A percentile compares a stretch with the other conserved stretches of the same genome.
Conservation (phyloP, 2,113 vertebrate species). For the Saccopteryx bilineata region DNA sequence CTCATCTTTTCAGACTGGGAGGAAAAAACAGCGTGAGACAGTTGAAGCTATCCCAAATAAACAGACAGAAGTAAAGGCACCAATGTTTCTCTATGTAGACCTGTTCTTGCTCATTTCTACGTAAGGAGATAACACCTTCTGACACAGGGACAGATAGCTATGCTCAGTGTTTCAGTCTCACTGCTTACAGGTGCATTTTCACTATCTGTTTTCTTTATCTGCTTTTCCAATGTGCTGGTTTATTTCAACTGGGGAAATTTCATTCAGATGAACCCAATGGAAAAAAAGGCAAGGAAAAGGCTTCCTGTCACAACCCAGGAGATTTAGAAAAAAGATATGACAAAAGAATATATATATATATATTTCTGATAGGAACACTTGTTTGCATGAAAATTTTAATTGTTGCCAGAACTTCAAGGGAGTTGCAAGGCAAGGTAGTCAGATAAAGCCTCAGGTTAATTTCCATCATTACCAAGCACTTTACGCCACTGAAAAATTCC, state of each 20-base stretch:
- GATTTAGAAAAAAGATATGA: conserved; percentile 63
- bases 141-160: conserved; percentile 83
- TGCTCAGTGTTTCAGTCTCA: conserved; percentile 82
- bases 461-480: conserved; percentile 86
- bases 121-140: conserved; percentile 79
- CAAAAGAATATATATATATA: conserved; percentile 44
- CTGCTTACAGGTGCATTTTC: conserved; percentile 84
- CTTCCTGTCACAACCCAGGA: conserved; percentile 35
- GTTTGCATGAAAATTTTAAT: conserved; percentile 84
- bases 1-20: conserved; percentile 82
- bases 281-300: conserved; percentile 41
- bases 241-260: conserved; percentile 82
- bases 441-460: conserved; percentile 86
- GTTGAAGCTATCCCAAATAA: conserved; percentile 81
- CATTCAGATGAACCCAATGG: conserved; percentile 36
- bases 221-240: conserved; percentile 62
- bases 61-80: conserved; percentile 82
- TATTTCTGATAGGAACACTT: conserved; percentile 77
- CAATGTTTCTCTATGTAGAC: conserved; percentile 71
- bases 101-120: conserved; percentile 82
- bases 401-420: conserved; percentile 79
- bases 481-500: conserved; percentile 85
- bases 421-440: conserved; percentile 77
- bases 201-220: conserved; percentile 84
- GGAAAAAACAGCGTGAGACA: conserved; percentile 68